Evolutionary conservation across 2,797 vertebrate genomes (phyloP).

Genomic region (Onychomys torridus): DNA sequence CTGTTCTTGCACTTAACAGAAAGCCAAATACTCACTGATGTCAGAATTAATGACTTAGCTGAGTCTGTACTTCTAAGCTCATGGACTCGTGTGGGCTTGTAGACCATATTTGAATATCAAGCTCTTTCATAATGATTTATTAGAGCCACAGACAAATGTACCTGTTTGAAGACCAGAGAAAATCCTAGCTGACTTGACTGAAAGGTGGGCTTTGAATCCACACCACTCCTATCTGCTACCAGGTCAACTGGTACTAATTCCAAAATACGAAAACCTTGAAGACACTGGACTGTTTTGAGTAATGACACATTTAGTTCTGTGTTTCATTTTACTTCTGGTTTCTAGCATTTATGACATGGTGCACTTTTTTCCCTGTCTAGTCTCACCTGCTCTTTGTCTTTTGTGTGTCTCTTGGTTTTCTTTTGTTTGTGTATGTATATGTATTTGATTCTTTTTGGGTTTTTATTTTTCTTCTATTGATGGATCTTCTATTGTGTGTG

Average conservation of each 20-base stretch:
- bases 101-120: neutral
- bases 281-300: constrained; percentile 88
- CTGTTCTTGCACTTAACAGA: constrained; percentile 1
- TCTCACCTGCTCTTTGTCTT: constrained; percentile 79
- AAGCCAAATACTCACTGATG: neutral
- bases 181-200: neutral
- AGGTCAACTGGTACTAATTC: neutral
- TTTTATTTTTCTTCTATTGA: constrained; percentile 73
- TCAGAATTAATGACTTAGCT: constrained; percentile 3
- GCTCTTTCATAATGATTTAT: neutral
- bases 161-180: neutral
- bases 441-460: constrained; percentile 76
- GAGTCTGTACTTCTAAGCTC: constrained; percentile 17
- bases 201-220: neutral
- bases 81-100: neutral
- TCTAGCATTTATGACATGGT: constrained; percentile 74
- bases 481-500: constrained; percentile 21
- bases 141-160: neutral
- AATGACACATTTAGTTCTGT: constrained; percentile 81
- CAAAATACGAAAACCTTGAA: constrained; percentile 31
- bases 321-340: constrained; percentile 69
- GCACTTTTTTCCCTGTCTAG: constrained; percentile 77
- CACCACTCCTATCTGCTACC: neutral
- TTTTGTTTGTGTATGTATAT: constrained; percentile 50
- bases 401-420: constrained; percentile 59